Evolutionary conservation across 2,888 invertebrate species (phyloP).

Genomic region (Sinotaia quadrata): DNA sequence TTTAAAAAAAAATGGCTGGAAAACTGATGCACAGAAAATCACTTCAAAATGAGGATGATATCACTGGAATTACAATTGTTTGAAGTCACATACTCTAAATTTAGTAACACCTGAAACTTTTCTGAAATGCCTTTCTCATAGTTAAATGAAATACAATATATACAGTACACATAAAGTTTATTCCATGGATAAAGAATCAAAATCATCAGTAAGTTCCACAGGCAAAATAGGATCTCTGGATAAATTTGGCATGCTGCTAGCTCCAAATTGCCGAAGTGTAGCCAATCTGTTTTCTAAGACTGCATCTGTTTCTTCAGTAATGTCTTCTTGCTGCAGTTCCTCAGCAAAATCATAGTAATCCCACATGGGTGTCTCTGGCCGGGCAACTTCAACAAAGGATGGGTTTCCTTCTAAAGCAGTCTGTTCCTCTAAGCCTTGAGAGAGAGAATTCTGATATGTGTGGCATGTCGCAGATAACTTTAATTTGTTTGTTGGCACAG

Average conservation of each 20-base stretch:
- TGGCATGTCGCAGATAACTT: background rate
- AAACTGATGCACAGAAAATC: too few relatives aligned
- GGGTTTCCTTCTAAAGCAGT: too few relatives aligned
- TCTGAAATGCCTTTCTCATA: too few relatives aligned
- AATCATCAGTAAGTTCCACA: slow-evolving; percentile 34
- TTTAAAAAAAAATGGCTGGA: too few relatives aligned
- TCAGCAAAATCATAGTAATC: slow-evolving; percentile 56
- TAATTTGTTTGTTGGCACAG: background rate
- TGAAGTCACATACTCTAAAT: too few relatives aligned
- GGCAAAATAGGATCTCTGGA: slow-evolving; percentile 32
- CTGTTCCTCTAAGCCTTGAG: too few relatives aligned
- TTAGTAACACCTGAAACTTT: too few relatives aligned
- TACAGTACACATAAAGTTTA: background rate
- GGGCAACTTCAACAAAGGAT: too few relatives aligned
- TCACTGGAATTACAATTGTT: too few relatives aligned
- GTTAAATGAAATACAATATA: background rate
- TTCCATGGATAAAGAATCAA: slow-evolving; percentile 22
- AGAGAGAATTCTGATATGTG: too few relatives aligned
- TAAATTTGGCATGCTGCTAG: background rate
- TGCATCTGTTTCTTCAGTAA: background rate
- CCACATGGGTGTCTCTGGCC: slow-evolving; percentile 62
- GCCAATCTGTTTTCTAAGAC: slow-evolving; percentile 29
- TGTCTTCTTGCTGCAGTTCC: slow-evolving; percentile 26
- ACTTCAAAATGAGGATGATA: too few relatives aligned
- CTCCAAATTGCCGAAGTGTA: slow-evolving; percentile 4